Evolutionary conservation across 2,113 vertebrate species (phyloP), one percentile per base, ranked within the genome.

Genomic region (Silurus glanis): DNA sequence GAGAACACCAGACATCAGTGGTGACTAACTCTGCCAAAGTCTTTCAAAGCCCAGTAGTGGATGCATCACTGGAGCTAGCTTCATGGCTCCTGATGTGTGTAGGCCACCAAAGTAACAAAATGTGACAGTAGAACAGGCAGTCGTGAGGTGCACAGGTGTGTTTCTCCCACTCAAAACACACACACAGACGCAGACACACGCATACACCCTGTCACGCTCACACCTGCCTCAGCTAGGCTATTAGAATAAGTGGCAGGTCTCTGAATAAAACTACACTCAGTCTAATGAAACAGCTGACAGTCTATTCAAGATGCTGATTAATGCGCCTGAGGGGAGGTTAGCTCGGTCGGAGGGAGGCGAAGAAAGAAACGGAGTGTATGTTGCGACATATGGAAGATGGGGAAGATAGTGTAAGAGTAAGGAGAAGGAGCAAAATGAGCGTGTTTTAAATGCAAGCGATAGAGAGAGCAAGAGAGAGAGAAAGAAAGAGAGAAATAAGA

Each of bases 281-380:
- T 86, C 93, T 94, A 94, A 94, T 94, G 92, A 92, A 95, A 95
- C 92, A 94, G 92, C 93, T 95, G 93, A 94, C 92, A 92, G 93
- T 93, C 91, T 94, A 93, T 94, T 94, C 90, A 89, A 47, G 87
- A 81, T 86, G 85, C 90, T 91, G 91, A 93, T 93, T 89, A 74
- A 81, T 78, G 83, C 62, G 81, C 84, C 89, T 67, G 71, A 59
- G 83, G 85, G 84, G 89, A 87, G 85, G 87, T 67, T 25, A 71
- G 84, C 90, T 91, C 86, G 88, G 87, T 5, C 28, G 86, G 78
- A 37, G n/a, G 66, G 71, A 5, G 49, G 58, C 59, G 56, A 56
- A 55, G n/a, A 80, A 61, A 28, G 78, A 61, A 45, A 21, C 17
- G 17, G 17, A 61, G 28, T 59, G 55, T 80, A 80, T 45, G 78